A percentile compares a stretch with the other conserved stretches of the same genome.
phyloP scores from a whole-genome alignment of 2,888 invertebrate genomes.

The Drosophila aldrichi region DNA sequence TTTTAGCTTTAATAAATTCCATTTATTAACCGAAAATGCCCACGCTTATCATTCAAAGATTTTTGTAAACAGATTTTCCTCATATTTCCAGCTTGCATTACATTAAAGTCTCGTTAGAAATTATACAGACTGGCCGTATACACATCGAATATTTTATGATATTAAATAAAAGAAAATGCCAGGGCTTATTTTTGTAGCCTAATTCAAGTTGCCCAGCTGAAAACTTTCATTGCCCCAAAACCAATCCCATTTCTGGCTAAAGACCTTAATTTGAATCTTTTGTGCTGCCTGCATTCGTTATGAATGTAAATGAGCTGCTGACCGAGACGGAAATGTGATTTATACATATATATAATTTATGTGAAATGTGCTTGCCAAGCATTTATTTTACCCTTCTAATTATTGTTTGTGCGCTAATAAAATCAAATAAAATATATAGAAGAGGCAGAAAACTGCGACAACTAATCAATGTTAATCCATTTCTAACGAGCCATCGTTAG shows the following conservation, averaged over 20 bases:
- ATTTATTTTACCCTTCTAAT: slow-evolving; percentile 57
- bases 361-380: slow-evolving; percentile 24
- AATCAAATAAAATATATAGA: slow-evolving; percentile 9
- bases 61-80: neutral
- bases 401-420: slow-evolving; percentile 35
- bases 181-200: neutral
- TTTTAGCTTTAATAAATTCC: neutral
- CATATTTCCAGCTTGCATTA: neutral
- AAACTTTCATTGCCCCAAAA: neutral
- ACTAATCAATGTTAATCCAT: slow-evolving; percentile 79
- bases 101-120: slow-evolving; percentile 1
- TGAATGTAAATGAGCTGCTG: slow-evolving; percentile 68
- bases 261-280: slow-evolving; percentile 33
- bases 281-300: slow-evolving; percentile 49
- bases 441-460: slow-evolving; percentile 26
- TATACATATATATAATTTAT: slow-evolving; percentile 60
- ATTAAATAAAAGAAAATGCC: neutral
- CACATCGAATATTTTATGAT: neutral
- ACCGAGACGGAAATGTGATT: slow-evolving; percentile 48
- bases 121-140: neutral
- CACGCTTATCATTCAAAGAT: neutral
- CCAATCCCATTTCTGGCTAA: slow-evolving; percentile 3
- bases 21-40: neutral
- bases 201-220: neutral
- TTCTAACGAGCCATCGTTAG: slow-evolving; percentile 75